phyloP scores from a whole-genome alignment of 2,888 invertebrate species.

The Ochropleura leucogaster region DNA sequence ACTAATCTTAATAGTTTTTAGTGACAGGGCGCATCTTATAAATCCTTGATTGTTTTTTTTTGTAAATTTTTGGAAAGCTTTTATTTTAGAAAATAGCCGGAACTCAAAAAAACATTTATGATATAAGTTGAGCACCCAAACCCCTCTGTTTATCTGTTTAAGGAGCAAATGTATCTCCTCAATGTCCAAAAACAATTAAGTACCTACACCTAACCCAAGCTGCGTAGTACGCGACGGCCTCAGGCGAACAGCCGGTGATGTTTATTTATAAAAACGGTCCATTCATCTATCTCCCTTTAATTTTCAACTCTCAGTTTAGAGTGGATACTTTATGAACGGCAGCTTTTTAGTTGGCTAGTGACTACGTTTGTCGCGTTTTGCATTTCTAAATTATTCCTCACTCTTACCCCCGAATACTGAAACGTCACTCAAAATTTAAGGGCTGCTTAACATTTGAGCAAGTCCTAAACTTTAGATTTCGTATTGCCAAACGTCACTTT shows the following conservation, averaged over 20 bases:
- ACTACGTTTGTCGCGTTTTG: slow-evolving; percentile 11
- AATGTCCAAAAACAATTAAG: slow-evolving; percentile 75
- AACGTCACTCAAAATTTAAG: too few relatives aligned
- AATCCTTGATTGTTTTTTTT: not conserved
- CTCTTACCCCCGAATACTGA: too few relatives aligned
- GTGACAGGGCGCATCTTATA: not conserved
- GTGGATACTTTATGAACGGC: slow-evolving; percentile 37
- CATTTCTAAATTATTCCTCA: not conserved
- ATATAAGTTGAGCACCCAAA: not conserved
- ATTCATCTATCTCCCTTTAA: slow-evolving; percentile 81
- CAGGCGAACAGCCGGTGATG: slow-evolving; percentile 73
- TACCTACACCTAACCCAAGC: slow-evolving; percentile 68
- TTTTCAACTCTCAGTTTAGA: slow-evolving; percentile 58
- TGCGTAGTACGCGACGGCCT: slow-evolving; percentile 75
- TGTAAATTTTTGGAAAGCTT: slow-evolving; percentile 15
- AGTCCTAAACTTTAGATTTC: too few relatives aligned
- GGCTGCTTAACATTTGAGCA: too few relatives aligned
- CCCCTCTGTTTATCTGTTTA: slow-evolving; percentile 34
- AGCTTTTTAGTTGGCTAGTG: slow-evolving; percentile 9
- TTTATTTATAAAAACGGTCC: slow-evolving; percentile 84
- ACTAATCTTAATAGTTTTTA: not conserved
- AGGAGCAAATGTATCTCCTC: slow-evolving; percentile 72
- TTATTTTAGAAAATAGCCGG: not conserved
- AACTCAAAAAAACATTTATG: not conserved
- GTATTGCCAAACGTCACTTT: too few relatives aligned